These are phyloP conservation scores for Spondyliosoma cantharus DNA, from an alignment of 2,797 vertebrate species.

Conservation along the genomic window DNA sequence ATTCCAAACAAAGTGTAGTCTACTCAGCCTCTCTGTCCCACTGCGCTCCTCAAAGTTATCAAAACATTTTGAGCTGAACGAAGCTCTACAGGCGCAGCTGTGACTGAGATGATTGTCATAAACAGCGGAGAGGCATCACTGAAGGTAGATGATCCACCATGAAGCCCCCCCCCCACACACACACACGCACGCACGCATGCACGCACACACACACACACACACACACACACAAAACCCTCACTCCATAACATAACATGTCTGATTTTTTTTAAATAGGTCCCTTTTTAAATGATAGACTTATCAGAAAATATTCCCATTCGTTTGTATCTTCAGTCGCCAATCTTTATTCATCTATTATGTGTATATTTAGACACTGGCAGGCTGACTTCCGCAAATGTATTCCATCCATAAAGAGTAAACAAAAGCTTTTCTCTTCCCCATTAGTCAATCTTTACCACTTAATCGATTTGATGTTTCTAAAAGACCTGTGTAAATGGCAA, in stretches of 20 bases:
- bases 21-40: background rate
- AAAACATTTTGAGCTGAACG: background rate
- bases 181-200: no score
- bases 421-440: conserved; percentile 7
- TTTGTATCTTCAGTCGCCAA: background rate
- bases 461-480: conserved; percentile 23
- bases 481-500: conserved; percentile 10
- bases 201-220: background rate
- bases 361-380: background rate
- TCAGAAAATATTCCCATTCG: background rate
- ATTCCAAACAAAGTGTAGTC: background rate
- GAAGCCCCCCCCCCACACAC: no score
- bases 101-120: background rate
- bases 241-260: no score
- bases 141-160: background rate
- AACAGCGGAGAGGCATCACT: background rate
- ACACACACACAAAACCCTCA: no score
- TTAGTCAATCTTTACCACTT: conserved; percentile 5
- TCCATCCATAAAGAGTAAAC: conserved; percentile 9
- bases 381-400: background rate
- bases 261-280: no score
- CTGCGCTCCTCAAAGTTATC: background rate
- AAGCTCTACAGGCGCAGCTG: background rate
- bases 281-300: background rate
- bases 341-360: background rate